Base-by-base conservation (phyloP, 2,888 invertebrate species). In the Nomada ferruginata region DNA sequence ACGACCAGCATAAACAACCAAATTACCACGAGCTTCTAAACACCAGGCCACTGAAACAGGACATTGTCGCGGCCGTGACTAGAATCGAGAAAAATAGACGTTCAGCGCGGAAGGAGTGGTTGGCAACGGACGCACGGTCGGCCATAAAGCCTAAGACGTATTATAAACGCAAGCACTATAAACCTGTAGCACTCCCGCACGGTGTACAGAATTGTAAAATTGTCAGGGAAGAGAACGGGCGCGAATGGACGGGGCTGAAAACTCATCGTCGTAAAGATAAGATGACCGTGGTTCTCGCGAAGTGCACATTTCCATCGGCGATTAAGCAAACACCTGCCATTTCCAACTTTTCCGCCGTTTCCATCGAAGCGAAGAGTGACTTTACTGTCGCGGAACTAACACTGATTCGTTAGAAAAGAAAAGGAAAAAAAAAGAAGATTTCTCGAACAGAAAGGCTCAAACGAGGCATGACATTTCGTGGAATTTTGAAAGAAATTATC, bases 121-220 rank as follows among this genome's bases (percentile, higher is more conserved):
- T 61, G 57, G 73, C 65, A 78, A 80, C 44, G 57, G 76, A 76
- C 76, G 68, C 77, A 60, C 64, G 79, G 57, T 57, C 65, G 76
- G 44, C 89, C 91, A 87, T 92, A 92, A 92, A 92, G 84, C 85
- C 83, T 84, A 83, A 84, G 89, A 90, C 84, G 88, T 92, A 90
- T 90, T 90, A 90, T 90, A 89, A 91, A 90, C 80, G 88, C 85
- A 85, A 88, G 89, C 87, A 91, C 89, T 91, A 90, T 92, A 92
- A 92, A 92, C 87, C 85, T 89, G 89, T 88, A 89, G 78, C 89
- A 89, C 90, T 91, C 87, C 89, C 85, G 88, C 85, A 82, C 84
- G 85, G 64, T 82, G 82, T 61, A 78, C 84, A 84, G 84, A 90
- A 91, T 91, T 92, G 89, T 90, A 92, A 92, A 92, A 91, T 91